Evolutionary conservation across 2,797 vertebrate genomes (phyloP).

Genomic region (Notolabrus celidotus): DNA sequence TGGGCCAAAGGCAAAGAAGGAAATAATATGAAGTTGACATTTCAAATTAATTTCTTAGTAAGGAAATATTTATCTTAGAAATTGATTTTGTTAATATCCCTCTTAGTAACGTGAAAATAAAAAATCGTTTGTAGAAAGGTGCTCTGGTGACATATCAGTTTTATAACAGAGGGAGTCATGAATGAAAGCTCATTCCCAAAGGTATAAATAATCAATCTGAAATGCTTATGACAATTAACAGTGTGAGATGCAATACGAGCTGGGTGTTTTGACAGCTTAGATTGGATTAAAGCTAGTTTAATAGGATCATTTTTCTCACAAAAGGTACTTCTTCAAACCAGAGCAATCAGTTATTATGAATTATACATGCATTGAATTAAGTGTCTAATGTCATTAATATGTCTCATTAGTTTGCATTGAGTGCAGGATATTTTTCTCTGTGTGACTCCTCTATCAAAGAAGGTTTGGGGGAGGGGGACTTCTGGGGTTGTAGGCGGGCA

Average conservation of each 20-base stretch:
- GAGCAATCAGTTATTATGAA: slow-evolving; percentile 99
- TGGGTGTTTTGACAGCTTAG: slow-evolving; percentile 94
- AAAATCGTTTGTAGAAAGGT: slow-evolving; percentile 87
- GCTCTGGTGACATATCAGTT: slow-evolving; percentile 88
- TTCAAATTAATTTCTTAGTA: slow-evolving; percentile 62
- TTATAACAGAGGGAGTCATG: slow-evolving; percentile 87
- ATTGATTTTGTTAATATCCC: slow-evolving; percentile 83
- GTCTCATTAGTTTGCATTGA: slow-evolving; percentile 96
- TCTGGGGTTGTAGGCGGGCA: slow-evolving; percentile 1
- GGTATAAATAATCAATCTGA: slow-evolving; percentile 93
- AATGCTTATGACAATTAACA: slow-evolving; percentile 97
- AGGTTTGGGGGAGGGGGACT: slow-evolving; percentile 11
- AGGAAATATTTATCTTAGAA: slow-evolving; percentile 80
- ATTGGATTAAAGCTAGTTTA: slow-evolving; percentile 96
- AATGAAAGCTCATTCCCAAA: slow-evolving; percentile 92
- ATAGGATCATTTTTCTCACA: slow-evolving; percentile 97
- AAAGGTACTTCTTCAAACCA: slow-evolving; percentile 93
- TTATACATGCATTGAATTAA: slow-evolving; percentile 96
- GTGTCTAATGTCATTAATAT: slow-evolving; percentile 98
- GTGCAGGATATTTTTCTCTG: slow-evolving; percentile 78
- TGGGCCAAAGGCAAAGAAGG: slow-evolving; percentile 19
- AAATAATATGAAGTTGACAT: slow-evolving; percentile 64
- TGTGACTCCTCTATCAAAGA: slow-evolving; percentile 72
- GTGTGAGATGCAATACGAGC: slow-evolving; percentile 88
- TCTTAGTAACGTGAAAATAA: slow-evolving; percentile 83